Evolutionary conservation across 2,113 vertebrate genomes (phyloP).

Genomic region (Motacilla alba): DNA sequence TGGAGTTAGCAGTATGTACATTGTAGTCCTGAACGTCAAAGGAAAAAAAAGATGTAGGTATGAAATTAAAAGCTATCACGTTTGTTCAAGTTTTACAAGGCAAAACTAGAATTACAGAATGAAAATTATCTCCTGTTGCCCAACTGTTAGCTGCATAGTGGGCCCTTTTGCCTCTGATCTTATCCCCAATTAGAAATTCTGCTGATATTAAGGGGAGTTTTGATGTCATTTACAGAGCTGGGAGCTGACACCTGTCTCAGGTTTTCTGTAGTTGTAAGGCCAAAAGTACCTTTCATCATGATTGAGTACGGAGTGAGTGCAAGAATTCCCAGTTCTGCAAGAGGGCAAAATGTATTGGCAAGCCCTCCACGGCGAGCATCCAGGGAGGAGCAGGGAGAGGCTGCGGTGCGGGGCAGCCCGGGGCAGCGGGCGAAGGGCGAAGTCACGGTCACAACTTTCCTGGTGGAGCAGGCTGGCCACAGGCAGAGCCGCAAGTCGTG

Average conservation of each 20-base stretch:
- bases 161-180: neutral
- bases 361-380: fast-evolving
- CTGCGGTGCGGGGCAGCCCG: too few species aligned
- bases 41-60: neutral
- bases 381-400: neutral
- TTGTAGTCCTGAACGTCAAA: neutral
- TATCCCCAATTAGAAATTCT: neutral
- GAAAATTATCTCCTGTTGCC: neutral
- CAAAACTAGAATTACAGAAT: neutral
- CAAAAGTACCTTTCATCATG: neutral
- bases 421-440: neutral
- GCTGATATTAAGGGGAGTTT: neutral
- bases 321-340: neutral
- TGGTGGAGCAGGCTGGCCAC: neutral
- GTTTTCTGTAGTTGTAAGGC: neutral
- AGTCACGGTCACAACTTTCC: neutral
- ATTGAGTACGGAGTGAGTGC: neutral
- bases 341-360: neutral
- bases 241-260: neutral
- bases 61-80: neutral
- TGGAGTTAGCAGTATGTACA: neutral
- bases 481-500: neutral
- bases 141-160: neutral
- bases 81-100: neutral
- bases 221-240: neutral